Percentiles rank a stretch among this genome's conserved stretches.
Evolutionary conservation across 2,797 vertebrate genomes (phyloP).

Genomic region (Lacerta agilis): DNA sequence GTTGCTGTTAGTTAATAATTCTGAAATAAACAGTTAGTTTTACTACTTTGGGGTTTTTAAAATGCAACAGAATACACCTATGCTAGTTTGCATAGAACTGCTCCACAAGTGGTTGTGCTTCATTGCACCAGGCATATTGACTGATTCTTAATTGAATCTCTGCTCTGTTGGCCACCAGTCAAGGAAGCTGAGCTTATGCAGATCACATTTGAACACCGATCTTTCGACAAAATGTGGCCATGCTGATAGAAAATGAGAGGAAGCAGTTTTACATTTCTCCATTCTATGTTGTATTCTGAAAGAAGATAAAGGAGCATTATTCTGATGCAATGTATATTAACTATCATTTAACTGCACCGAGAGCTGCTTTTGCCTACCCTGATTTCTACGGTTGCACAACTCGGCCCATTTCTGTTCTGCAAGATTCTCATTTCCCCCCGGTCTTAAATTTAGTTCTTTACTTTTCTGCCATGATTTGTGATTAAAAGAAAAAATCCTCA

Average conservation of each 20-base stretch:
- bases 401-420: too few relatives aligned
- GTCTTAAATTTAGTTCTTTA: too few relatives aligned
- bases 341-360: background rate
- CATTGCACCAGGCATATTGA: conserved; percentile 10
- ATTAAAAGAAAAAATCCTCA: too few relatives aligned
- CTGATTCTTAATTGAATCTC: conserved; percentile 24
- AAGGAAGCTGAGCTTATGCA: background rate
- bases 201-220: conserved; percentile 14
- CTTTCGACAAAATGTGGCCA: background rate
- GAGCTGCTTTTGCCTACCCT: background rate
- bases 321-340: background rate
- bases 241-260: background rate
- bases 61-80: background rate
- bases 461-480: too few relatives aligned
- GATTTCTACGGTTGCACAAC: too few relatives aligned
- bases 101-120: conserved; percentile 10
- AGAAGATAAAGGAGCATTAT: background rate
- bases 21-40: conserved; percentile 19
- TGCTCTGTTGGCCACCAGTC: conserved; percentile 16
- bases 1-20: conserved; percentile 10
- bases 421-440: too few relatives aligned
- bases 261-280: background rate
- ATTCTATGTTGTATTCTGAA: background rate
- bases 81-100: conserved; percentile 21
- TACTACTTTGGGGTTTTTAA: conserved; percentile 28